Base-by-base conservation (phyloP, 2,888 invertebrate species). In the Ypsolopha scabrella region DNA sequence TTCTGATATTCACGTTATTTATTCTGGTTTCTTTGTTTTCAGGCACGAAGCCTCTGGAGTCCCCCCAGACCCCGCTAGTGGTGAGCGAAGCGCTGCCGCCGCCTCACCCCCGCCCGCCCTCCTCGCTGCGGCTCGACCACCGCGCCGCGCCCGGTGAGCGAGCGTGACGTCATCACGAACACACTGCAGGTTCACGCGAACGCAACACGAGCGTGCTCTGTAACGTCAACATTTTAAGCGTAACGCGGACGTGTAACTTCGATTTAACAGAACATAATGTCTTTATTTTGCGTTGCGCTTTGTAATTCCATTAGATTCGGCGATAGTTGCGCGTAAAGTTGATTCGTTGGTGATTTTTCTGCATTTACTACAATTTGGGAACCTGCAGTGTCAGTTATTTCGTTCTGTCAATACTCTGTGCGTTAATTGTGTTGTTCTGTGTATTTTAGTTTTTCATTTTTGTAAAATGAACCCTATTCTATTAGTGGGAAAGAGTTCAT, bases 41-140 rank as follows among this genome's bases (percentile, higher is more conserved):
- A 87, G 87, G 87, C 63, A 93, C 93, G 64, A 92, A 94, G 66
- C 95, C 95, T 3, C 81, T 94, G 69, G 95, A 95, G 63, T 94
- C 94, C 48, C 95, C 95, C 13, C 93, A 94, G 77, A 94, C 94
- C 55, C 94, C 95, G 41, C 87, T 91, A 62, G 90, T 88, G 56
- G 88, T 89, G 57, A 80, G 81, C 47, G 87, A 83, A 59, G 74
- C 80, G 55, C 68, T 85, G 37, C 82, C 80, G 7, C 80, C 83
- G 38, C 78, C 81, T 51, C 83, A 83, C 66, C 86, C 85, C 51
- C 77, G 82, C 33, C 86, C 86, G 56, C 87, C 87, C 4, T 85
- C 83, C 4, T 86, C 86, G 41, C 81, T 87, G 52, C 80, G 87
- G 53, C 83, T 90, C 62, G 89, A 90, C 61, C 82, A 80, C 64